phyloP scores from a whole-genome alignment of 2,113 vertebrate genomes.

The Cyrtonyx montezumae region DNA sequence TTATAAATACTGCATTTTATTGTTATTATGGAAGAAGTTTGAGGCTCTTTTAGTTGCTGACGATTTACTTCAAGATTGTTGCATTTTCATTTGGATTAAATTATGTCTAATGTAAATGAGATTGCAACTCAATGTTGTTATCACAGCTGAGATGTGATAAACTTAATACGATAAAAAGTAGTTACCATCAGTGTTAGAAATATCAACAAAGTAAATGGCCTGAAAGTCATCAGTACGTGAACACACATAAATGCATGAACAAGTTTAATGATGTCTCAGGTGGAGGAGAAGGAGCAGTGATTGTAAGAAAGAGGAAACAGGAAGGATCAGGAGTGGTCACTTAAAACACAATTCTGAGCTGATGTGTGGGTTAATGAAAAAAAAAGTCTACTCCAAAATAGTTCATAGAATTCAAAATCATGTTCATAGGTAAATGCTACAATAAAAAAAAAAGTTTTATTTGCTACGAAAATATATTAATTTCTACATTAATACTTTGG shows the following conservation, averaged over 20 bases:
- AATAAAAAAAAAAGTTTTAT: neutral
- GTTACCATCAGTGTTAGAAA: neutral
- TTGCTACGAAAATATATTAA: neutral
- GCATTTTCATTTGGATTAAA: neutral
- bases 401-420: neutral
- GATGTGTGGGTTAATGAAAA: neutral
- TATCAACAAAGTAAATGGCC: neutral
- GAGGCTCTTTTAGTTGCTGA: neutral
- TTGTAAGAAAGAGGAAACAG: neutral
- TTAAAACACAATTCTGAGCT: neutral
- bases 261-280: neutral
- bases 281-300: neutral
- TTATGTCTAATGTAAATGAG: neutral
- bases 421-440: neutral
- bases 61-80: neutral
- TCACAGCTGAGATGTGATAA: neutral
- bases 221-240: neutral
- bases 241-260: neutral
- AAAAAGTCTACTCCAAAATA: neutral
- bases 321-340: neutral
- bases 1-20: neutral
- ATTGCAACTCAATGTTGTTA: neutral
- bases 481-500: neutral
- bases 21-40: neutral
- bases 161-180: neutral